phyloP scores from a whole-genome alignment of 2,113 vertebrate species.

The Colistium nudipinnis region DNA sequence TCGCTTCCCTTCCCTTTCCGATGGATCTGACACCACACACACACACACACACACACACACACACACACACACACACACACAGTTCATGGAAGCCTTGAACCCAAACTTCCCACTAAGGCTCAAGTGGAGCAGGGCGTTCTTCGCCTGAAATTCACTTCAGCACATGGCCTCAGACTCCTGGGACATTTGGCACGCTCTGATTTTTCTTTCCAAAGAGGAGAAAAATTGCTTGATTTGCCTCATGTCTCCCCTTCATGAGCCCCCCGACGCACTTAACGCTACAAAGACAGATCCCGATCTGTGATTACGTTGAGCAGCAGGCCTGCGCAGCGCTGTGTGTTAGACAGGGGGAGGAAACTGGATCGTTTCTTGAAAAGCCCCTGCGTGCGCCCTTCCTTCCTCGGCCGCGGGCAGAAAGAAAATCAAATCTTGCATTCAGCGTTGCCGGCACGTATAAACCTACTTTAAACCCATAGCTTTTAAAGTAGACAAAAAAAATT shows the following conservation, averaged over 20 bases:
- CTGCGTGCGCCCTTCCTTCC: constrained; percentile 19
- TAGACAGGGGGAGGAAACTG: constrained; percentile 49
- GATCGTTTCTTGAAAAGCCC: constrained; percentile 42
- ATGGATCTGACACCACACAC: constrained; percentile 40
- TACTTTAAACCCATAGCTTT: constrained; percentile 29
- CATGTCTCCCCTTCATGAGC: constrained; percentile 28
- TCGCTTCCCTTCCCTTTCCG: constrained; percentile 59
- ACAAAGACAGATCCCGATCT: constrained; percentile 47
- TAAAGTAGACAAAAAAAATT: constrained; percentile 42
- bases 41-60: constrained; percentile 10
- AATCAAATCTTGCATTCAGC: constrained; percentile 26
- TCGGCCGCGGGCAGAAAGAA: constrained; percentile 27
- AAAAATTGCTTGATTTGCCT: constrained; percentile 44
- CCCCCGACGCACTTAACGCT: constrained; percentile 45
- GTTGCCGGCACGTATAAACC: constrained; percentile 19
- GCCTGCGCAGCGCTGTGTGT: constrained; percentile 14
- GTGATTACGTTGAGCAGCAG: constrained; percentile 18
- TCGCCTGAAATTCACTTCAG: constrained; percentile 59
- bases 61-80: constrained; percentile 8
- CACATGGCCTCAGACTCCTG: constrained; percentile 56
- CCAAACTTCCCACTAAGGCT: constrained; percentile 41
- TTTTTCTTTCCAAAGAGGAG: constrained; percentile 49
- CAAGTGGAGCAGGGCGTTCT: constrained; percentile 57
- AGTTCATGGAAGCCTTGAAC: constrained; percentile 40
- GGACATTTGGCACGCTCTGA: constrained; percentile 46